phyloP scores from a whole-genome alignment of 2,113 vertebrate genomes.

The Cyphotilapia sp. region DNA sequence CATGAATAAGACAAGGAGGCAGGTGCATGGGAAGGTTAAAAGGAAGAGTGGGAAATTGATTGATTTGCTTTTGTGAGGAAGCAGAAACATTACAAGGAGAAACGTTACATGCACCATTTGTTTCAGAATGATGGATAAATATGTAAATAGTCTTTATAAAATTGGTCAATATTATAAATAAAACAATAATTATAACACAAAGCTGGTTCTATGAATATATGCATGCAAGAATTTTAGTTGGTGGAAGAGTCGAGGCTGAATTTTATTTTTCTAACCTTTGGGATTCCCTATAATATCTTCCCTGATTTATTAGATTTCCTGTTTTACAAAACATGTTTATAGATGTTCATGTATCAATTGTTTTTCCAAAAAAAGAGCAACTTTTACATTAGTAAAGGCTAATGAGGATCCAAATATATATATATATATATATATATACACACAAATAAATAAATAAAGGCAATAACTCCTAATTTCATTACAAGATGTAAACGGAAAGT shows the following conservation, averaged over 20 bases:
- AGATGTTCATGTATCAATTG: background rate
- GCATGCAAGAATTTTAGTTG: background rate
- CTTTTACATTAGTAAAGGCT: background rate
- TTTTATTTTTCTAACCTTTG: background rate
- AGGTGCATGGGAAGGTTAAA: constrained; percentile 21
- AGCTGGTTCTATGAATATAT: background rate
- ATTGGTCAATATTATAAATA: background rate
- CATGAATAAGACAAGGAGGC: constrained; percentile 71
- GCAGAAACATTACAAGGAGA: background rate
- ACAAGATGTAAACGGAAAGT: background rate
- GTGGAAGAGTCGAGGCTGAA: background rate
- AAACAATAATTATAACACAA: background rate
- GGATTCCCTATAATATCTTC: background rate
- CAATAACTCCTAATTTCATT: background rate
- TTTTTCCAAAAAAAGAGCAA: background rate
- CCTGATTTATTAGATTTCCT: background rate
- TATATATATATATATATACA: background rate
- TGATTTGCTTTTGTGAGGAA: background rate
- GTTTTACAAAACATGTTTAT: background rate
- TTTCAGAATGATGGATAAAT: background rate
- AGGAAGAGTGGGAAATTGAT: background rate
- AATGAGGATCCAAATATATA: background rate
- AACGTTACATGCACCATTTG: background rate
- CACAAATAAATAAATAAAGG: background rate
- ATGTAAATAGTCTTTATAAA: background rate